Base-by-base conservation (phyloP, 1,140 invertebrate genomes). In the Caenorhabditis tropicalis region DNA sequence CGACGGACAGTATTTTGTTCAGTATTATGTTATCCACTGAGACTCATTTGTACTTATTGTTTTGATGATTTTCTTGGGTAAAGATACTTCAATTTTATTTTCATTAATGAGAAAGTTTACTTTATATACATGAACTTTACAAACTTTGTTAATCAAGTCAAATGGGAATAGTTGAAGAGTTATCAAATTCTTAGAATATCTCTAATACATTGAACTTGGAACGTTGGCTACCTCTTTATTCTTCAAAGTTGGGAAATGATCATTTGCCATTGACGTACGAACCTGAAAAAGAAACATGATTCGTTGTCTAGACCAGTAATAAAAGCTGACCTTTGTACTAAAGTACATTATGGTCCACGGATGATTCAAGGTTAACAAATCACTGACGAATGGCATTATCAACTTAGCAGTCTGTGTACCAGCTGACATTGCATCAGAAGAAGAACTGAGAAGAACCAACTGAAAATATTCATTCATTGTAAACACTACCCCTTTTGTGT, bases 321-420 rank as follows among this genome's bases (percentile, higher is more conserved):
- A 56, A 36, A 33, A 33, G 19, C 31, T 36, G 29, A 65, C 58
- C 58, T 65, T 65, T 33, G 58, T 65, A 65, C 58, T 65, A 36
- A 65, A 36, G 31, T 65, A 65, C 58, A 65, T 33, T 19, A 65
- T 3, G 3, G 58, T 65, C 58, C 58, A 65, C 1, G 58, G 58
- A 65, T 65, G 58, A 65, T 65, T 65, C 29, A 65, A 65, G 16
- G 58, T 65, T 16, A 65, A 36, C 19, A 65, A 33, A 36, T 65
- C 58, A 24, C 58, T 65, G 19, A 65, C 58, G 19, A 65, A 65
- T 33, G 58, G 58, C 58, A 65, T 65, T 36, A 65, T 15, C 19
- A 36, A 15, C 36, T 65, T 65, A 15, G 58, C 58, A 5, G 58
- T 65, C 31, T 65, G 58, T 3, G 31, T 36, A 15, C 58, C 58